Evolutionary conservation across 2,113 vertebrate genomes (phyloP), one percentile per base, ranked within the genome.

Genomic region (Synodontis membranacea): DNA sequence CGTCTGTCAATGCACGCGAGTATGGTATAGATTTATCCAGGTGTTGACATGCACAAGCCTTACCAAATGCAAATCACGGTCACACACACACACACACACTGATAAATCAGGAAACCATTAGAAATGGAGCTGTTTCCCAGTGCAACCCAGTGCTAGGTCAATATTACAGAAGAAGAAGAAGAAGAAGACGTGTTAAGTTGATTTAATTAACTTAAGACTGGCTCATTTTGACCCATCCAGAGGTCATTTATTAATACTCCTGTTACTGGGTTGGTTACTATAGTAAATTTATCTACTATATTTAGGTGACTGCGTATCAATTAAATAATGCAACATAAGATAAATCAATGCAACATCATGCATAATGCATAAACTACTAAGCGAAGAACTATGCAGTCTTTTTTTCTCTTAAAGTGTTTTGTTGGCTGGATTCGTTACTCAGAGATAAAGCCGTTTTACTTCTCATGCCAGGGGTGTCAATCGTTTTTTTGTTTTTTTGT

Each of bases 81-180:
- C 62, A 15, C 58, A 31, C n/a, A 60, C 58, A 28, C 5, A 8
- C 17, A 44, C 25, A 31, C 76, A 21, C 21, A 0, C 8, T 25
- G 56, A 80, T 80, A 54, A 54, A 80, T 54, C 78, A 80, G 31
- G 50, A 80, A 56, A 34, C 50, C 52, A 80, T 39, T 80, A 56
- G n/a, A 56, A 56, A 50, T 37, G 50, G 78, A 25, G 78, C 39
- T 56, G 37, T 56, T 80, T 25, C 31, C n/a, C n/a, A n/a, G n/a
- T 56, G 78, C 39, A 80, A 56, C 17, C 4, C 50, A 54, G 9
- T 80, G 78, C 78, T 37, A 10, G 50, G 34, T 56, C 19, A 54
- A 37, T 52, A 54, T 79, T n/a, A n/a, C n/a, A n/a, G n/a, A n/a
- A n/a, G n/a, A n/a, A n/a, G n/a, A n/a, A n/a, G 37, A 37, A 79